Conservation (phyloP, 92 coral and sea anemone species). For the Anthopleura xanthogrammica region DNA sequence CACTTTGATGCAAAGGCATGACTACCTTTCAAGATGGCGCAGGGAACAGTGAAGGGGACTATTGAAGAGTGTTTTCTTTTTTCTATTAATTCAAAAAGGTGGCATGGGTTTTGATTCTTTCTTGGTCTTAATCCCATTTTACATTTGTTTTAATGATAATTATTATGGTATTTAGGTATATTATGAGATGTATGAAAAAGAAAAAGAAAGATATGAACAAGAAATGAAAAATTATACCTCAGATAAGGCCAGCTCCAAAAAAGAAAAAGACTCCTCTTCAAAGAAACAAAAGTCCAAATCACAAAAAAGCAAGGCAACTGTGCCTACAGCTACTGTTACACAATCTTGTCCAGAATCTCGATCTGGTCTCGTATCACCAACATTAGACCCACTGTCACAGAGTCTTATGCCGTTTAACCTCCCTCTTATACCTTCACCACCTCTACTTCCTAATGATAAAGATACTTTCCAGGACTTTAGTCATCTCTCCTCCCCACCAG, state of each 20-base stretch:
- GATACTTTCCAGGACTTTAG: conserved; percentile 49
- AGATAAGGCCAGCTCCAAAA: conserved; percentile 66
- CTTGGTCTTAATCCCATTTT: no score
- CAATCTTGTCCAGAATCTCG: conserved; percentile 29
- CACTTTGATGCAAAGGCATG: no score
- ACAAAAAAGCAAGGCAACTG: conserved; percentile 41
- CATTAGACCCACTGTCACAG: conserved; percentile 75
- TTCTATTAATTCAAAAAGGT: no score
- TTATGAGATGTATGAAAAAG: conserved; percentile 97
- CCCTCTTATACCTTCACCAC: conserved; percentile 67
- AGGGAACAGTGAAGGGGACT: no score
- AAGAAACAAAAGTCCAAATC: conserved; percentile 71
- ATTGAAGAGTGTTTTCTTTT: no score
- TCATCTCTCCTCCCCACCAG: conserved; percentile 40
- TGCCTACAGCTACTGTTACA: not conserved
- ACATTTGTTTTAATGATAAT: no score
- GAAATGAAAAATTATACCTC: conserved; percentile 93
- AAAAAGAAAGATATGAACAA: conserved; percentile 91
- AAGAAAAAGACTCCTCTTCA: conserved; percentile 55
- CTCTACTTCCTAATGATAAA: conserved; percentile 50
- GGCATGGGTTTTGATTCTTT: no score
- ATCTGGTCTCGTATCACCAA: conserved; percentile 61
- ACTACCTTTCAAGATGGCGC: no score
- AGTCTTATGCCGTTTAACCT: conserved; percentile 65
- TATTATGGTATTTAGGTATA: conserved; percentile 57